These are phyloP conservation scores for Rhynchophorus ferrugineus DNA, from an alignment of 1,140 invertebrate species.

Conservation along the genomic window DNA sequence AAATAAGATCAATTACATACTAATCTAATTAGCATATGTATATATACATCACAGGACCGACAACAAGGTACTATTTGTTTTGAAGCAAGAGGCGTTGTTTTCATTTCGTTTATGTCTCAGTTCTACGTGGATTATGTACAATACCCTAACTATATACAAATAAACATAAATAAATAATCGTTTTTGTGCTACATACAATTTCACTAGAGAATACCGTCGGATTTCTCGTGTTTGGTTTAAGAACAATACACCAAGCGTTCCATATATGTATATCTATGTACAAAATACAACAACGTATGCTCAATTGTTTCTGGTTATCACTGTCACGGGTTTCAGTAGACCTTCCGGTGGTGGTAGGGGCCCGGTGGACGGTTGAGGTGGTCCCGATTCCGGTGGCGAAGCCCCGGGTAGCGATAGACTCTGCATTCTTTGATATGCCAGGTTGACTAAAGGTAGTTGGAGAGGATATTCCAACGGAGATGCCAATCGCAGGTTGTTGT, in stretches of 20 bases:
- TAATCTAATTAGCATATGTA: background rate
- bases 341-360: slow-evolving; percentile 24
- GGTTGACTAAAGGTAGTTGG: slow-evolving; percentile 25
- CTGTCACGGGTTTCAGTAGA: slow-evolving; percentile 36
- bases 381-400: slow-evolving; percentile 8
- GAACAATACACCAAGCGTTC: no score
- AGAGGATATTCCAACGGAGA: slow-evolving; percentile 29
- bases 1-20: background rate
- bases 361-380: slow-evolving; percentile 16
- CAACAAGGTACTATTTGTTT: background rate
- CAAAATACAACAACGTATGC: no score
- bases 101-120: no score
- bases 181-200: background rate
- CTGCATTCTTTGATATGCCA: slow-evolving; percentile 18
- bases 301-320: slow-evolving; percentile 34
- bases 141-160: background rate
- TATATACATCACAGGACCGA: background rate
- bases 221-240: no score
- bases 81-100: background rate
- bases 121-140: no score
- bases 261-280: no score
- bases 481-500: slow-evolving; percentile 29
- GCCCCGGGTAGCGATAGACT: slow-evolving; percentile 7
- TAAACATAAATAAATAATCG: background rate
- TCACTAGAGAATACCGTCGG: no score